Conservation (phyloP, 2,888 invertebrate genomes). For the Erebia palarica region DNA sequence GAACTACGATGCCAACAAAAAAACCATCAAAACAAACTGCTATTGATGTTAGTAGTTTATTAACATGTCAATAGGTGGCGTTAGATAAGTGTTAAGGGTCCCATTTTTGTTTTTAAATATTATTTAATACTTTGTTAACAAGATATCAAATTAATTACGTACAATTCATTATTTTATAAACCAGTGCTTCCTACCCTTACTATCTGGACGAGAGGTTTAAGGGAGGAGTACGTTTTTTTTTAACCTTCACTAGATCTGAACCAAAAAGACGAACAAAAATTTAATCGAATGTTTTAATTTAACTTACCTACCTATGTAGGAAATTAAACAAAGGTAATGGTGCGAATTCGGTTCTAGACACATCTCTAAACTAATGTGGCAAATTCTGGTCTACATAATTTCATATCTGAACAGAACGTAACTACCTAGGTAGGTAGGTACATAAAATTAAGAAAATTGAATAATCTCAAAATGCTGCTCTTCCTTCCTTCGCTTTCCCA, state of each 20-base stretch:
- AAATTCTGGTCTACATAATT: too few species aligned
- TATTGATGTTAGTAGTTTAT: not conserved
- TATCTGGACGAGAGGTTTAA: constrained; percentile 59
- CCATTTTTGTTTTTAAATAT: not conserved
- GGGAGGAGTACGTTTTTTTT: constrained; percentile 55
- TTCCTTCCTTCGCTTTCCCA: too few species aligned
- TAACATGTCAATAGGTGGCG: constrained; percentile 14
- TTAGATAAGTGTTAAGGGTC: not conserved
- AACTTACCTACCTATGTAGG: not conserved
- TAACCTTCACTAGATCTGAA: constrained; percentile 33
- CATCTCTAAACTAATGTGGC: too few species aligned
- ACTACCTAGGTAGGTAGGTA: too few species aligned
- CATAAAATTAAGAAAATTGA: too few species aligned
- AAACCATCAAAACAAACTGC: not conserved
- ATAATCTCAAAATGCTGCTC: too few species aligned
- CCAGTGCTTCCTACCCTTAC: constrained; percentile 53
- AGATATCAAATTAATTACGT: too few species aligned
- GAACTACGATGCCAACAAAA: not conserved
- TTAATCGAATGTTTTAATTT: not conserved
- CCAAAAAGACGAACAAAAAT: constrained; percentile 36
- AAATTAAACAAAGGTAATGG: not conserved
- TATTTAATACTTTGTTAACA: not conserved
- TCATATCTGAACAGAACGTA: too few species aligned
- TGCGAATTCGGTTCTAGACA: too few species aligned
- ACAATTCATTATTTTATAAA: constrained; percentile 28